phyloP scores from a whole-genome alignment of 2,113 vertebrate species.

The Pelodiscus sinensis region DNA sequence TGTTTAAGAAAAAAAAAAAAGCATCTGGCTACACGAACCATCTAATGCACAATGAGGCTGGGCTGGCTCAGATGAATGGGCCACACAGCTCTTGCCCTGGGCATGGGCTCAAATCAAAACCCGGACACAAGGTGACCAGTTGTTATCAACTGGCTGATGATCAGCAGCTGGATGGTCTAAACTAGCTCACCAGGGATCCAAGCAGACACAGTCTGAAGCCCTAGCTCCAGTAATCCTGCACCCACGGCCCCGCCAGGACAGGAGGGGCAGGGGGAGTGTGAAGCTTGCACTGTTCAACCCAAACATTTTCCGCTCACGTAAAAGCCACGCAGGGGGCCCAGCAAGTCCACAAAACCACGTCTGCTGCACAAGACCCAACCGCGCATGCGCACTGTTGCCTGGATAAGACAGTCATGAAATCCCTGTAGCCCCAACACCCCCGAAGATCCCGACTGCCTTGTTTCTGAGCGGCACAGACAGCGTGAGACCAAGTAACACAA shows the following conservation, averaged over 20 bases:
- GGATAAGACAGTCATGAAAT: neutral
- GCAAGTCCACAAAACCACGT: neutral
- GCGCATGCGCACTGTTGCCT: neutral
- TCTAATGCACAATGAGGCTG: accelerated
- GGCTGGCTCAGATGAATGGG: neutral
- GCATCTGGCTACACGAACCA: neutral
- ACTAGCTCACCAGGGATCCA: neutral
- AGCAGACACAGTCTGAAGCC: neutral
- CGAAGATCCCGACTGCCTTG: too few relatives aligned
- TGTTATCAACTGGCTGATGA: neutral
- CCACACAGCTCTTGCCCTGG: neutral
- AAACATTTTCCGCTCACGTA: neutral
- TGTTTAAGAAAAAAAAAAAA: neutral
- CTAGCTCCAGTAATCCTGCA: too few relatives aligned
- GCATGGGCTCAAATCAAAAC: neutral
- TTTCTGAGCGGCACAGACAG: neutral
- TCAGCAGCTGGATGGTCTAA: neutral
- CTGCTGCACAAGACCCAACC: neutral
- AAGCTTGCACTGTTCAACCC: neutral
- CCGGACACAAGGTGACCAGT: neutral
- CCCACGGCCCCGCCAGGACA: neutral
- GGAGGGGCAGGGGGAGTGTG: neutral
- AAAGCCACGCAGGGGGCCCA: neutral
- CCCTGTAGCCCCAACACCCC: neutral
- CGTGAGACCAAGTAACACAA: neutral